Conservation (phyloP, 2,113 vertebrate species). For the Plestiodon gilberti region DNA sequence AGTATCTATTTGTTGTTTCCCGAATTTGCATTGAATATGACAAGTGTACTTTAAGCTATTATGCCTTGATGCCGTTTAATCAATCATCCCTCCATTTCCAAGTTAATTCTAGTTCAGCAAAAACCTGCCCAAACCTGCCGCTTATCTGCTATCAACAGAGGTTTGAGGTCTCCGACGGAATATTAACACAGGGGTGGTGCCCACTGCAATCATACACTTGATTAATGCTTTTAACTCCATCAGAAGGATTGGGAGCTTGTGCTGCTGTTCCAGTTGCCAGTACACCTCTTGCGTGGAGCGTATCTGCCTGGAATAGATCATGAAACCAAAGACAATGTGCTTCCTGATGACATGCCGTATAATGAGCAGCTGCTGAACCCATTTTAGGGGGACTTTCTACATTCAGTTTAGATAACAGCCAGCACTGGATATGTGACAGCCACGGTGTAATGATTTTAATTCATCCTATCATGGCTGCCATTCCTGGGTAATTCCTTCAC, state of each 20-base stretch:
- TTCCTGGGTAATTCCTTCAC: not conserved
- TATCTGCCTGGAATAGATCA: not conserved
- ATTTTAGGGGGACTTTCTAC: not conserved
- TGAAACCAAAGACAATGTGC: not conserved
- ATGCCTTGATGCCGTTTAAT: slow-evolving; percentile 43
- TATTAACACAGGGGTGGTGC: slow-evolving; percentile 22
- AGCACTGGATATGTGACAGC: not conserved
- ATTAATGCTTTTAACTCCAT: slow-evolving; percentile 45
- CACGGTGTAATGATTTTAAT: not conserved
- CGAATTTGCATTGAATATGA: slow-evolving; percentile 53
- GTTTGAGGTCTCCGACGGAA: slow-evolving; percentile 42
- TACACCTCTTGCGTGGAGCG: not conserved
- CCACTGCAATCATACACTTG: slow-evolving; percentile 18
- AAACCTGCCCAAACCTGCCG: slow-evolving; percentile 45
- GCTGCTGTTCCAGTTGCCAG: not conserved
- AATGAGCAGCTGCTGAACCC: not conserved
- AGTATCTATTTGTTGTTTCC: slow-evolving; percentile 64
- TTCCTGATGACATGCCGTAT: not conserved
- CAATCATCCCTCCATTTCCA: slow-evolving; percentile 53
- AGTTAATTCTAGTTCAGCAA: slow-evolving; percentile 54
- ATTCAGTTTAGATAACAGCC: not conserved
- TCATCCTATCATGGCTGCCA: not conserved
- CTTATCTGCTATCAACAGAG: slow-evolving; percentile 34
- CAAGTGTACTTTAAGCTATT: slow-evolving; percentile 53
- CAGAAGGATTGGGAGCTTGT: not conserved